Conservation (phyloP, 2,797 vertebrate genomes). For the Cuniculus paca region DNA sequence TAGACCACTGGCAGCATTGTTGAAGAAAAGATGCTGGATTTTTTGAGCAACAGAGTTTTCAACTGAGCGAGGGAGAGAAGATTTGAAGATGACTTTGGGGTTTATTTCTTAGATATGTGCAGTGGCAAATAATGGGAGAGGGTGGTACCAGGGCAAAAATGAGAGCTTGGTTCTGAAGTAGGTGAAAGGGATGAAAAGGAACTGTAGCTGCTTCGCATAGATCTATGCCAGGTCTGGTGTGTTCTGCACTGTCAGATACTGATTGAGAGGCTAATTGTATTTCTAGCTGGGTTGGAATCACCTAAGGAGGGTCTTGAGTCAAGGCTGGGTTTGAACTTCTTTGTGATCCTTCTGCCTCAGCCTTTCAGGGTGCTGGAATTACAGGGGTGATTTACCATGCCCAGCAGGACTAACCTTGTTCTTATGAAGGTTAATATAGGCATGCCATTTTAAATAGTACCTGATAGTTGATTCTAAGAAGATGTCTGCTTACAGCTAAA, state of each 20-base stretch:
- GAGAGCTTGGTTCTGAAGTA: background rate
- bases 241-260: background rate
- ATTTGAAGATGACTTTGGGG: constrained; percentile 18
- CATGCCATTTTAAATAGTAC: constrained; percentile 37
- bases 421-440: constrained; percentile 13
- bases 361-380: background rate
- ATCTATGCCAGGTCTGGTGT: background rate
- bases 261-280: background rate
- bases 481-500: constrained; percentile 49
- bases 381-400: background rate
- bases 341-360: background rate
- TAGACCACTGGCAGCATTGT: background rate
- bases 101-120: background rate
- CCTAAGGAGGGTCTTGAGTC: background rate
- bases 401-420: background rate
- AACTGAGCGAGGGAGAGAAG: background rate
- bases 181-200: background rate
- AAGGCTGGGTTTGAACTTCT: background rate
- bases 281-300: background rate
- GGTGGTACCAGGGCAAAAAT: background rate
- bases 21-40: background rate
- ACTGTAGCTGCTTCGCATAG: background rate
- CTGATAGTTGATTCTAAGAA: constrained; percentile 7
- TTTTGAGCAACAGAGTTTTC: background rate
- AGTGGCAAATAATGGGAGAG: background rate